A percentile compares a stretch with the other conserved stretches of the same genome.
These are phyloP conservation scores for Brotula barbata DNA, from an alignment of 2,797 vertebrate genomes.

Conservation along the genomic window DNA sequence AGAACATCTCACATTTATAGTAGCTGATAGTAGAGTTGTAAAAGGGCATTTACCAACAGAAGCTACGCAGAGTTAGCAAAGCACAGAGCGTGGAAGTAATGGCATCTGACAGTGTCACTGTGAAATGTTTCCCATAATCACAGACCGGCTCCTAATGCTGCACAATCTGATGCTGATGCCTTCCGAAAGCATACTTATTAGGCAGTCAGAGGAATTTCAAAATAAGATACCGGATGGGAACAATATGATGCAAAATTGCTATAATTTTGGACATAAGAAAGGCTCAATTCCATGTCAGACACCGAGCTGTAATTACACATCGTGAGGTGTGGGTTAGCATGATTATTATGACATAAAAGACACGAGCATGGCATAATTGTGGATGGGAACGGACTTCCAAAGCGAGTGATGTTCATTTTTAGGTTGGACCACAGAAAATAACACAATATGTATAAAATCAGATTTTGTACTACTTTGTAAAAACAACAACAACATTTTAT, in stretches of 20 bases:
- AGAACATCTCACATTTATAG: constrained; percentile 34
- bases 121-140: constrained; percentile 33
- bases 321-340: not conserved
- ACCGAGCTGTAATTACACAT: not conserved
- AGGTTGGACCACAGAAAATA: not conserved
- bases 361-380: too few relatives aligned
- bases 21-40: constrained; percentile 59
- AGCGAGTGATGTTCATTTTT: constrained; percentile 1
- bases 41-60: constrained; percentile 71
- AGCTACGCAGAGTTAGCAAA: constrained; percentile 41
- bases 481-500: constrained; percentile 13
- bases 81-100: constrained; percentile 36
- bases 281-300: not conserved
- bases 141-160: constrained; percentile 8
- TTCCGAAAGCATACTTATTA: constrained; percentile 35
- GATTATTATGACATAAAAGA: too few relatives aligned
- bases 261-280: not conserved
- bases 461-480: constrained; percentile 6
- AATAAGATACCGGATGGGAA: not conserved
- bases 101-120: not conserved
- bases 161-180: constrained; percentile 41
- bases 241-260: not conserved
- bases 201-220: not conserved
- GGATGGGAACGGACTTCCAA: constrained; percentile 1
- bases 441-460: not conserved